phyloP scores from a whole-genome alignment of 2,888 invertebrate genomes.

The Caenorhabditis zanzibari region DNA sequence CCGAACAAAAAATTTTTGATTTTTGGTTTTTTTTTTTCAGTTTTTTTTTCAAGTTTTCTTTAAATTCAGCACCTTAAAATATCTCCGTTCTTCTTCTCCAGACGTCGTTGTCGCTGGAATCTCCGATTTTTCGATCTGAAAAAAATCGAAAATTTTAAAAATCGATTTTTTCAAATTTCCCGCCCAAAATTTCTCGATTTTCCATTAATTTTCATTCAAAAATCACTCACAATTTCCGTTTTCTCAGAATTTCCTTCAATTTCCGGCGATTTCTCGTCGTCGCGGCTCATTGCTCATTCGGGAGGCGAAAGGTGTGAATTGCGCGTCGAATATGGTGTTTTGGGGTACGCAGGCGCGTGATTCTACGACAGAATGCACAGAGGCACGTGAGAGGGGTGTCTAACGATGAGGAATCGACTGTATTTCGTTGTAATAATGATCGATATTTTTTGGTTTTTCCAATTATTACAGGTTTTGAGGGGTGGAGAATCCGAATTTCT shows the following conservation, averaged over 20 bases:
- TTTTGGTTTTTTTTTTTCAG: background rate
- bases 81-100: too few relatives aligned
- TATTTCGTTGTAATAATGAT: too few relatives aligned
- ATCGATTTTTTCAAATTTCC: background rate
- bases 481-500: too few relatives aligned
- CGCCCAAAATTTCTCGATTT: too few relatives aligned
- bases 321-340: constrained; percentile 32
- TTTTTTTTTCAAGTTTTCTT: too few relatives aligned
- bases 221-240: background rate
- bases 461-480: too few relatives aligned
- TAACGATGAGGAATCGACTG: background rate
- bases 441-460: constrained; percentile 11
- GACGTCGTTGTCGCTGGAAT: too few relatives aligned
- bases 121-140: too few relatives aligned
- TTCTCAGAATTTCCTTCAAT: constrained; percentile 4
- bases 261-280: constrained; percentile 1
- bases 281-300: constrained; percentile 14
- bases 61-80: too few relatives aligned
- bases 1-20: background rate
- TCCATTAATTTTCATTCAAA: background rate
- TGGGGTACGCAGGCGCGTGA: constrained; percentile 24
- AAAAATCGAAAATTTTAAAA: background rate
- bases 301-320: background rate
- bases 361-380: constrained; percentile 33
- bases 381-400: constrained; percentile 42